Percentiles rank a stretch among this genome's conserved stretches.
Conservation (phyloP, 2,888 invertebrate species). For the Chalcis sispes region DNA sequence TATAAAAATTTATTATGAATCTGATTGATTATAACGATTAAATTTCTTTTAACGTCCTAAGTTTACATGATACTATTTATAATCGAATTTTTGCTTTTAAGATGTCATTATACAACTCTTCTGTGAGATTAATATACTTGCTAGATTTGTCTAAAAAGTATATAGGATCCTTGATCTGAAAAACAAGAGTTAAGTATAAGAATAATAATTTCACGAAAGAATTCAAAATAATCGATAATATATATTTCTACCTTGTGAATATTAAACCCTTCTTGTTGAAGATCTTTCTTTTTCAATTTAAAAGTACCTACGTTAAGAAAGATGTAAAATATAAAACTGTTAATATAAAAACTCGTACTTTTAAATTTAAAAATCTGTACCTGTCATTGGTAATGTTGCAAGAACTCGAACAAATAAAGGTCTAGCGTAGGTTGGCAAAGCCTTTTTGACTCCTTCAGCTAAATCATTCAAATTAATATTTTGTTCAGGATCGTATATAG, state of each 20-base stretch:
- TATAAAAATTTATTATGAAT: conserved; percentile 16
- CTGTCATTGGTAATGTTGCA: conserved; percentile 86
- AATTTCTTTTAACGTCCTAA: conserved; percentile 2
- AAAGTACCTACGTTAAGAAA: conserved; percentile 94
- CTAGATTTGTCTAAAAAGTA: conserved; percentile 82
- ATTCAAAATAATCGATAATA: conserved; percentile 58
- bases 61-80: conserved; percentile 57
- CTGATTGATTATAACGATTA: not conserved
- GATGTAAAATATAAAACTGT: not conserved
- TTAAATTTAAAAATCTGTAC: conserved; percentile 67
- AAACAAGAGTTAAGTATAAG: too few species aligned
- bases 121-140: conserved; percentile 80
- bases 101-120: conserved; percentile 80
- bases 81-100: conserved; percentile 62
- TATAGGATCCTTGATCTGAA: conserved; percentile 82
- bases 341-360: not conserved
- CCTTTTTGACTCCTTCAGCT: conserved; percentile 82
- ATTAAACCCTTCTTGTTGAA: conserved; percentile 91
- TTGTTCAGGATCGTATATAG: conserved; percentile 85
- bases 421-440: conserved; percentile 90
- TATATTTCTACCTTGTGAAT: conserved; percentile 82
- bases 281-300: conserved; percentile 92
- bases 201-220: too few species aligned
- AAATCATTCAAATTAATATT: conserved; percentile 80
- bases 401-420: conserved; percentile 92